Evolutionary conservation across 2,888 invertebrate genomes (phyloP).

Genomic region (Ischnus inquisitorius): DNA sequence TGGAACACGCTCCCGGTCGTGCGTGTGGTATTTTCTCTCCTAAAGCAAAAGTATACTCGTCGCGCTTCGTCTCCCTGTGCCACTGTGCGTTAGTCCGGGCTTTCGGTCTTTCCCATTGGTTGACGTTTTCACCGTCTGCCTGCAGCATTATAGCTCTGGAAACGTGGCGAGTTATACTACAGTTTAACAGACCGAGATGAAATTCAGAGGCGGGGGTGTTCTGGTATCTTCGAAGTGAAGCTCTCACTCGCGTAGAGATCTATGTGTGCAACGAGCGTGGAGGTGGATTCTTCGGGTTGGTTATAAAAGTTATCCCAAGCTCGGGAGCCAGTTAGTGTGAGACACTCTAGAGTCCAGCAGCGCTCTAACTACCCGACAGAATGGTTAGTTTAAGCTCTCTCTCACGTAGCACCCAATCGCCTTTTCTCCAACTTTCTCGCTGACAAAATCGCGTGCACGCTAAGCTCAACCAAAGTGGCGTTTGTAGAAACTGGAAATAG

Average conservation of each 20-base stretch:
- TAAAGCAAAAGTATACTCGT: conserved; percentile 24
- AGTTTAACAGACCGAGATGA: conserved; percentile 51
- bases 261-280: conserved; percentile 59
- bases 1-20: conserved; percentile 29
- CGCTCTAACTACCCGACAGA: conserved; percentile 62
- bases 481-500: conserved; percentile 17
- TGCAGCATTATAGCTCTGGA: conserved; percentile 80
- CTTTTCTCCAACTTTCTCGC: not conserved
- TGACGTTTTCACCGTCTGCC: conserved; percentile 76
- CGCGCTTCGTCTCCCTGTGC: conserved; percentile 36
- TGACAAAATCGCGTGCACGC: conserved; percentile 13
- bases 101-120: conserved; percentile 69
- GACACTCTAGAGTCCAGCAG: conserved; percentile 70
- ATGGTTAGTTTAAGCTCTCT: conserved; percentile 67
- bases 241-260: conserved; percentile 25
- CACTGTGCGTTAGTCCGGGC: conserved; percentile 27
- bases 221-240: conserved; percentile 16
- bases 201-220: conserved; percentile 42
- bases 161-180: conserved; percentile 52
- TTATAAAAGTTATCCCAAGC: conserved; percentile 82
- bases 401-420: not conserved
- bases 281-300: conserved; percentile 74
- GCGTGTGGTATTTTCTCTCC: conserved; percentile 46
- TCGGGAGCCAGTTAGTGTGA: conserved; percentile 76
- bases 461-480: conserved; percentile 19